phyloP scores from a whole-genome alignment of 92 coral and sea anemone genomes.

The Desmophyllum pertusum region DNA sequence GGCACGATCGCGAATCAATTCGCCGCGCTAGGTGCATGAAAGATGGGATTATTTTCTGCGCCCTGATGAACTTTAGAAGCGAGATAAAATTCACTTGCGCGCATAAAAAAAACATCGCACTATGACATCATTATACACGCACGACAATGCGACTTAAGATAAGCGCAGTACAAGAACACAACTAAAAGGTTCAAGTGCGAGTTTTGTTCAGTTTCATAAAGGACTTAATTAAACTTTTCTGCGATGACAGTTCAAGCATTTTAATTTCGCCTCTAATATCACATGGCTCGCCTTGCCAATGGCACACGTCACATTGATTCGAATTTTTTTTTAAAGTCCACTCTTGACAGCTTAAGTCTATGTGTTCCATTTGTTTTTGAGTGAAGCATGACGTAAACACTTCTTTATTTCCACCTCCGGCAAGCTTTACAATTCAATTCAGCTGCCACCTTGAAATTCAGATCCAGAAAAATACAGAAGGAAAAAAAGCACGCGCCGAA shows the following conservation, averaged over 20 bases:
- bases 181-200: neutral
- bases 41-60: too few relatives aligned
- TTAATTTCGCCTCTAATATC: constrained; percentile 12
- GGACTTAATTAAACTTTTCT: neutral
- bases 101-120: neutral
- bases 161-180: neutral
- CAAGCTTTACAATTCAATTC: neutral
- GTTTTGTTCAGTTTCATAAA: neutral
- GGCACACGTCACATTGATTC: neutral
- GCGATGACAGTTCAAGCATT: constrained; percentile 20
- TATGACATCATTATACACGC: too few relatives aligned
- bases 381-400: constrained; percentile 24
- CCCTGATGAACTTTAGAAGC: too few relatives aligned
- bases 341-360: neutral
- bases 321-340: neutral
- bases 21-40: too few relatives aligned
- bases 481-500: neutral
- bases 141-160: neutral
- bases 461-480: neutral
- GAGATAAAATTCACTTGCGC: neutral
- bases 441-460: constrained; percentile 4
- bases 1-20: too few relatives aligned
- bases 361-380: neutral
- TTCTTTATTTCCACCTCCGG: neutral
- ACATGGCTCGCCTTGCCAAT: neutral